phyloP scores from a whole-genome alignment of 2,113 vertebrate species.

The Platysteira castanea region DNA sequence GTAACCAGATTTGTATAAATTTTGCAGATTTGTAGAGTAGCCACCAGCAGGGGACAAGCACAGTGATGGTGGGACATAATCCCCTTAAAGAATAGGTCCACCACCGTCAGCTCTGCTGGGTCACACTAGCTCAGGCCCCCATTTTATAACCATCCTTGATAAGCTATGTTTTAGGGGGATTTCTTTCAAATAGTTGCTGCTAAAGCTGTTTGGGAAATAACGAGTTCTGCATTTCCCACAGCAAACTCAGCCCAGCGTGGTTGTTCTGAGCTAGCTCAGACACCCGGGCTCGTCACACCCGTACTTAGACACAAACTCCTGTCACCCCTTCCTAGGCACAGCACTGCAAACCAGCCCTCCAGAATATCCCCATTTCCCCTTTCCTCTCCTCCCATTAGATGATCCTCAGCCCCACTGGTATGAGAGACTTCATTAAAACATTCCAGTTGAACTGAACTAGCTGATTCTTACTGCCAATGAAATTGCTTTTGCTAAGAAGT shows the following conservation, averaged over 20 bases:
- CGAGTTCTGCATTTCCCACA: neutral
- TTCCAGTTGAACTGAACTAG: constrained; percentile 22
- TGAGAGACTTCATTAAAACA: constrained; percentile 48
- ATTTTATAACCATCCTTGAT: neutral
- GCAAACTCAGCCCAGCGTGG: neutral
- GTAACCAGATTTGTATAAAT: neutral
- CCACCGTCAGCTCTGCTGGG: neutral
- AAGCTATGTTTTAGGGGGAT: neutral
- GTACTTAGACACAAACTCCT: neutral
- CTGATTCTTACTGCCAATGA: neutral
- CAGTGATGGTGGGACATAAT: neutral
- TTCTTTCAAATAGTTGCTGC: neutral
- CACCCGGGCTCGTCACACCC: neutral
- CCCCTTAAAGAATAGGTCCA: neutral
- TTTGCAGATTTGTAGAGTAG: neutral
- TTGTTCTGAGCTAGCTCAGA: neutral
- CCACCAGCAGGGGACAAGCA: neutral
- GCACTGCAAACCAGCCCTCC: neutral
- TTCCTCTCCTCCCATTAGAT: neutral
- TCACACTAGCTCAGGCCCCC: neutral
- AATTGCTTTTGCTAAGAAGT: constrained; percentile 16
- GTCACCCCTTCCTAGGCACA: neutral
- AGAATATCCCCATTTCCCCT: neutral
- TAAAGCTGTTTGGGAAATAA: neutral
- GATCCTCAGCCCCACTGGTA: neutral